Conservation (phyloP, 1,140 invertebrate species). For the Trichonephila inaurata region DNA sequence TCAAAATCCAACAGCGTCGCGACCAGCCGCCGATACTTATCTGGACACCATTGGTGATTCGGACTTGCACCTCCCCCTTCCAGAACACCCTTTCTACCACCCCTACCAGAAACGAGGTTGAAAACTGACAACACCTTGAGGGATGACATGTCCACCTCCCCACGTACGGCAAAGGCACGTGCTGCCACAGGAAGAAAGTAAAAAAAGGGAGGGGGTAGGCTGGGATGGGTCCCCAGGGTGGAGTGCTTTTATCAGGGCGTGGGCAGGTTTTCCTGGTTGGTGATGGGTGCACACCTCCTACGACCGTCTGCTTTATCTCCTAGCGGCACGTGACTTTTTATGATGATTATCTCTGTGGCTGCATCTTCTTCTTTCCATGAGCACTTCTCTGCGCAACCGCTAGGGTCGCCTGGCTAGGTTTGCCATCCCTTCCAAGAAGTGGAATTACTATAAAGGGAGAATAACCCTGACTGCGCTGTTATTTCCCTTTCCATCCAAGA, state of each 20-base stretch:
- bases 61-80: not conserved
- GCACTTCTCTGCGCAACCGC: conserved; percentile 51
- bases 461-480: not conserved
- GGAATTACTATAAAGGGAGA: not conserved
- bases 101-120: not conserved
- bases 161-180: conserved; percentile 23
- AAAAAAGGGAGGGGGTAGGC: conserved; percentile 1
- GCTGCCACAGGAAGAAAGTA: not conserved
- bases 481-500: not conserved
- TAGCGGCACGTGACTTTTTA: conserved; percentile 73
- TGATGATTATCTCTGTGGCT: conserved; percentile 70
- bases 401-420: not conserved
- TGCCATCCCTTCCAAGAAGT: not conserved
- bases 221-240: conserved; percentile 54
- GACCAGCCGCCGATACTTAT: conserved; percentile 6
- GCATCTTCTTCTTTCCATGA: conserved; percentile 29
- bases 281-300: conserved; percentile 18
- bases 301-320: conserved; percentile 30
- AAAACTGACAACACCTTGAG: conserved; percentile 63
- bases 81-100: not conserved
- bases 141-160: not conserved
- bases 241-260: conserved; percentile 73
- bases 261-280: conserved; percentile 44
- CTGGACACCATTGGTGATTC: not conserved
- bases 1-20: not conserved